Base-by-base conservation (phyloP, 2,113 vertebrate genomes). In the Lepisosteus osseus region DNA sequence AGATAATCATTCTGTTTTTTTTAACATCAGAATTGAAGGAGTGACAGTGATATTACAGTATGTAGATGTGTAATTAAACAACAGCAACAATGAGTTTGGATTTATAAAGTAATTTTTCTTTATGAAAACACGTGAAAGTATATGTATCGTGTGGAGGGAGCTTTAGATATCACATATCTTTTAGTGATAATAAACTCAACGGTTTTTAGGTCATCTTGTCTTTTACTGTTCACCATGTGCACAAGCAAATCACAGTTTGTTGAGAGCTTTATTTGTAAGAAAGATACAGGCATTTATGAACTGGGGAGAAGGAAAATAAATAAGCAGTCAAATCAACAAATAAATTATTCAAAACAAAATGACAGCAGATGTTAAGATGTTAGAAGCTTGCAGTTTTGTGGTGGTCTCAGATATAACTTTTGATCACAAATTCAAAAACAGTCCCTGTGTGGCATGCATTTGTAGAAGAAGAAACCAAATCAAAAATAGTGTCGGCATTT, bases 341-440 rank as follows among this genome's bases (percentile, higher is more conserved):
- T 88, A 80, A 87, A 88, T 87, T 78, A 89, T 89, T 89, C 87
- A 89, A 71, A 65, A 67, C 72, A 56, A 84, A 85, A 73, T 89
- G 86, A 88, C 85, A 88, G 85, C 85, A 86, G 85, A 87, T 86
- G 83, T 89, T 89, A 85, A 80, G 76, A 75, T 75, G 62, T 70
- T 71, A 64, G 81, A 86, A 84, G 82, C 86, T 67, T 80, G 76
- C 77, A 83, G 76, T 86, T 86, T 80, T 68, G 80, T 61, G 75
- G 80, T 86, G 82, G 83, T 83, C 84, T 82, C 72, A 7, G 62
- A 77, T 67, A 68, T 77, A 77, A 88, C 79, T 87, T 89, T 85
- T 88, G 78, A 89, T 88, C 86, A 89, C 81, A 74, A 84, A 89
- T 86, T 87, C 84, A 89, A 83, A 88, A 86, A 79, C 81, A 83